Conservation (phyloP, 2,113 vertebrate species). For the Pygathrix nemaeus region DNA sequence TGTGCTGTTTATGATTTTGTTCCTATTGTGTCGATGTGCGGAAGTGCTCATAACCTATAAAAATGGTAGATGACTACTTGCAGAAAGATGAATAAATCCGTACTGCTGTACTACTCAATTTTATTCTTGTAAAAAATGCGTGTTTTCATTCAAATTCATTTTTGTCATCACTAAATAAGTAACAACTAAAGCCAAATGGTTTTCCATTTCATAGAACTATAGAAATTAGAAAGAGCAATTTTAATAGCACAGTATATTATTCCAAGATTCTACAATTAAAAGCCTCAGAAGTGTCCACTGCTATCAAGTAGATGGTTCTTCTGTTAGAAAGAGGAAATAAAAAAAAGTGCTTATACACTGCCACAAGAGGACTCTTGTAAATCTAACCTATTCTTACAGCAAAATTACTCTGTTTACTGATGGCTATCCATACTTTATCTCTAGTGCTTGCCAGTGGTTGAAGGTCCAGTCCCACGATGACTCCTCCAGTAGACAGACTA, state of each 20-base stretch:
- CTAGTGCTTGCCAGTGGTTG: background rate
- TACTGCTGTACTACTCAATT: background rate
- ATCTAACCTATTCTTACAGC: background rate
- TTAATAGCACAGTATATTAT: background rate
- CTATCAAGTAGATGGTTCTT: background rate
- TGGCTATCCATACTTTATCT: background rate
- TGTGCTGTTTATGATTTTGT: background rate
- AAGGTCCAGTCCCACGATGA: background rate
- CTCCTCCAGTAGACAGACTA: background rate
- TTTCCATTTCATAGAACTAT: background rate
- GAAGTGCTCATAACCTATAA: background rate
- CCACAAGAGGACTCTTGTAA: background rate
- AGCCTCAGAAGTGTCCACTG: background rate
- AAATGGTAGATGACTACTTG: background rate
- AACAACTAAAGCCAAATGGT: background rate
- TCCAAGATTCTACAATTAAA: background rate
- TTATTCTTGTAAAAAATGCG: conserved; percentile 19
- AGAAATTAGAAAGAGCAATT: background rate
- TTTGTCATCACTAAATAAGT: background rate
- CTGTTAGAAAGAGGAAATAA: background rate
- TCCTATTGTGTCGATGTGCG: background rate
- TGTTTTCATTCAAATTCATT: conserved; percentile 35
- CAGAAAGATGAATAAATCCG: background rate
- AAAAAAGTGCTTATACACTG: background rate
- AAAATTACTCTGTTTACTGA: background rate